A percentile compares a stretch with the other conserved stretches of the same genome.
phyloP scores from a whole-genome alignment of 2,797 vertebrate genomes.

The Poeciliopsis gracilis region DNA sequence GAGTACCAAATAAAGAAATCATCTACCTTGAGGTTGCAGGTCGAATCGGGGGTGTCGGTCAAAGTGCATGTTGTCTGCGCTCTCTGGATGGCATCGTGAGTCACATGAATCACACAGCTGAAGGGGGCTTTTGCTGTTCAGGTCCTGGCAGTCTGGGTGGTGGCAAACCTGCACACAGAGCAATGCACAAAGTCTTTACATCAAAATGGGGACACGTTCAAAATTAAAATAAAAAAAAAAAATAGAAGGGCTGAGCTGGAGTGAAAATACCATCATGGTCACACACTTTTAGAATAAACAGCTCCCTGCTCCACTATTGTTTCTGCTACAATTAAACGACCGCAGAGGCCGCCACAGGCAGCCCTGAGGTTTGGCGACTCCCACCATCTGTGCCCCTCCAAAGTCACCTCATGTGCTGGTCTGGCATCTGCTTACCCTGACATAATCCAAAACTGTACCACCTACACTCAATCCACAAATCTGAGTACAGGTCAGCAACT shows the following conservation, averaged over 20 bases:
- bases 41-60: conserved; percentile 91
- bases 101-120: conserved; percentile 92
- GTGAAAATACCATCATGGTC: conserved; percentile 40
- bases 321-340: conserved; percentile 53
- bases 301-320: conserved; percentile 54
- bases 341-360: conserved; percentile 40
- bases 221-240: not conserved
- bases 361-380: conserved; percentile 55
- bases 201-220: conserved; percentile 27
- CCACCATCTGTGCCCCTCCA: conserved; percentile 51
- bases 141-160: conserved; percentile 87
- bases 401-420: conserved; percentile 45
- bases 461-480: conserved; percentile 16
- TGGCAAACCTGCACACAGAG: conserved; percentile 87
- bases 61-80: conserved; percentile 86
- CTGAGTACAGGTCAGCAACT: conserved; percentile 44
- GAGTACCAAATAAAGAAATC: conserved; percentile 36
- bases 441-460: conserved; percentile 23
- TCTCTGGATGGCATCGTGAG: conserved; percentile 84
- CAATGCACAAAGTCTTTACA: conserved; percentile 1
- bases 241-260: not conserved
- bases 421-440: conserved; percentile 43
- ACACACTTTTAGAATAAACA: conserved; percentile 47
- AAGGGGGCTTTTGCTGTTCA: conserved; percentile 85
- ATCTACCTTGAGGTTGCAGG: conserved; percentile 88